These are phyloP conservation scores for Merodon equestris DNA, from an alignment of 2,888 invertebrate genomes.

Conservation along the genomic window DNA sequence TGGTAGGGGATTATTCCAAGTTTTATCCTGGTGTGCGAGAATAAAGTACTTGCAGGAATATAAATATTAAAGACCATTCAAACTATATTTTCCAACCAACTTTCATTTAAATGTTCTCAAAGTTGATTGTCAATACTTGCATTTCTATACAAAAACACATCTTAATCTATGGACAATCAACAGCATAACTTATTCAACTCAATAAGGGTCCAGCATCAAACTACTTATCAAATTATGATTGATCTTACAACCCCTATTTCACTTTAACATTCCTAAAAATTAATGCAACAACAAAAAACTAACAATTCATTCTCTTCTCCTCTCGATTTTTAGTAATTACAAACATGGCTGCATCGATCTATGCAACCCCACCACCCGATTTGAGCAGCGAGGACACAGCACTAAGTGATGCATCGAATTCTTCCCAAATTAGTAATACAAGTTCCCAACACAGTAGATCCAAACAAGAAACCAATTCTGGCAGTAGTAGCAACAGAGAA, in stretches of 20 bases:
- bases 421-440: slow-evolving; percentile 75
- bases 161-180: too few relatives aligned
- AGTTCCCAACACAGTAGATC: slow-evolving; percentile 70
- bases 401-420: slow-evolving; percentile 79
- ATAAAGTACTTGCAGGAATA: too few relatives aligned
- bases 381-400: slow-evolving; percentile 79
- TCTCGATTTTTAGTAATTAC: slow-evolving; percentile 74
- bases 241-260: slow-evolving; percentile 4
- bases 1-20: slow-evolving; percentile 27
- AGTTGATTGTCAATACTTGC: too few relatives aligned
- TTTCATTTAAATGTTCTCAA: too few relatives aligned
- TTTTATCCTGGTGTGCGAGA: too few relatives aligned
- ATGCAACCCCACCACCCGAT: slow-evolving; percentile 79
- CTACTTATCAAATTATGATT: slow-evolving; percentile 31
- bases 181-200: too few relatives aligned
- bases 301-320: slow-evolving; percentile 3
- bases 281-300: not conserved
- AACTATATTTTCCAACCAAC: too few relatives aligned
- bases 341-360: slow-evolving; percentile 79
- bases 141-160: too few relatives aligned
- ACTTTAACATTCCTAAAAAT: not conserved
- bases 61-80: too few relatives aligned
- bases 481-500: slow-evolving; percentile 40
- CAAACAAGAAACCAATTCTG: slow-evolving; percentile 63
- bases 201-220: slow-evolving; percentile 35